Evolutionary conservation across 2,797 vertebrate genomes (phyloP), one percentile per base, ranked within the genome.

Genomic region (Rhodeus uyekii): DNA sequence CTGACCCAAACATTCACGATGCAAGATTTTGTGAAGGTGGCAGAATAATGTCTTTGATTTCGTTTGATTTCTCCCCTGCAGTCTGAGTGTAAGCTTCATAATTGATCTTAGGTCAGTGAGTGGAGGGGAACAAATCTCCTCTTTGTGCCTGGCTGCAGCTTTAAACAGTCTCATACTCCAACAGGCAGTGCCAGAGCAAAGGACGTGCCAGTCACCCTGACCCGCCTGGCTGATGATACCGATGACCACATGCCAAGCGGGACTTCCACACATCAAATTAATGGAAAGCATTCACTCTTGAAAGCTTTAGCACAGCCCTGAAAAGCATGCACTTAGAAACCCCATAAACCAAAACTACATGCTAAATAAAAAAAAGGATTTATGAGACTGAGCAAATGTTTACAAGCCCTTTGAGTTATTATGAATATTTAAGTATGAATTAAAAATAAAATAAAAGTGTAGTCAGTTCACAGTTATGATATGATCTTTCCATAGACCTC

Each of bases 21-120:
- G 83, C 72, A 86, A 86, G 88, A 92, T 89, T 92, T 50, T 64
- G 34, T 18, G 29, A 76, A 83, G 46, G 64, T 82, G 72, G 64
- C 74, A 78, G 81, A 88, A 87, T 72, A 72, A 27, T 19, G 38
- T 64, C 67, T 88, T 87, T 86, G 82, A 88, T 86, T 87, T 85
- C 78, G 68, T 42, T n/a, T n/a, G n/a, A n/a, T n/a, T n/a, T 75
- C 50, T 83, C 68, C 78, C 67, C 76, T n/a, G 13, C 88, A 80
- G 71, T 78, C n/a, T 44, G 16, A 24, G 16, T 61, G 16, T 61
- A 29, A 78, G 55, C 67, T 64, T 68, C 53, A 61, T 76, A 39
- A 46, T 53, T 82, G 74, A 48, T 73, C 46, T 61, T 63, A 82
- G 79, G 82, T 80, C 68, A 81, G 44, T 73, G 50, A 73, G 74